A percentile compares a stretch with the other conserved stretches of the same genome.
Conservation (phyloP, 2,797 vertebrate species). For the Argya squamiceps region DNA sequence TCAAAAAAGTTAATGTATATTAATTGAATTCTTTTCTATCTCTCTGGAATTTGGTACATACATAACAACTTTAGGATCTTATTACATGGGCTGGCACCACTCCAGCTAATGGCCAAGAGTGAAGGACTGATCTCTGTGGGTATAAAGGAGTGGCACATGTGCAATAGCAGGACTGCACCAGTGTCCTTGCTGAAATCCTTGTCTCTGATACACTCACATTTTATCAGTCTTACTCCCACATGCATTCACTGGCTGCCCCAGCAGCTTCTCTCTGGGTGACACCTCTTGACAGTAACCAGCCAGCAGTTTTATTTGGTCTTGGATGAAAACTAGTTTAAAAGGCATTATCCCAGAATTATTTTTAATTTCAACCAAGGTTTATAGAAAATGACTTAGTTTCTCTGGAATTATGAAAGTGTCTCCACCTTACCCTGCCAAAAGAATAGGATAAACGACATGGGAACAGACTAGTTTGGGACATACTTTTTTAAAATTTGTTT, state of each 20-base stretch:
- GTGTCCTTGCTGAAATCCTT: constrained; percentile 1
- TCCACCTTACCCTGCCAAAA: constrained; percentile 1
- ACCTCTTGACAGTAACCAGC: neutral
- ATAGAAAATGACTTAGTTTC: constrained; percentile 1
- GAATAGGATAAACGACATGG: neutral
- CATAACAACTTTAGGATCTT: neutral
- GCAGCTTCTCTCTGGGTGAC: neutral
- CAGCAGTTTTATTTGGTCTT: neutral
- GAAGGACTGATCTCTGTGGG: neutral
- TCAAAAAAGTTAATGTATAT: neutral
- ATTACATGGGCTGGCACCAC: neutral
- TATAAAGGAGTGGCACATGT: neutral
- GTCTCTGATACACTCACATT: neutral
- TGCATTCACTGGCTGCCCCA: neutral
- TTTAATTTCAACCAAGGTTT: neutral
- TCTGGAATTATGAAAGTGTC: neutral
- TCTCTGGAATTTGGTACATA: neutral
- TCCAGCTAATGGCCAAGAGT: neutral
- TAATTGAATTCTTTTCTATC: neutral
- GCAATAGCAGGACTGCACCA: neutral
- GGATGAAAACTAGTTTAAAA: constrained; percentile 6
- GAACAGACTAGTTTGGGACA: neutral
- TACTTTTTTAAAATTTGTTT: neutral
- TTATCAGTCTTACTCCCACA: neutral
- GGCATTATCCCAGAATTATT: neutral